phyloP scores from a whole-genome alignment of 2,888 invertebrate genomes.

The Mesorhabditis spiculigera region DNA sequence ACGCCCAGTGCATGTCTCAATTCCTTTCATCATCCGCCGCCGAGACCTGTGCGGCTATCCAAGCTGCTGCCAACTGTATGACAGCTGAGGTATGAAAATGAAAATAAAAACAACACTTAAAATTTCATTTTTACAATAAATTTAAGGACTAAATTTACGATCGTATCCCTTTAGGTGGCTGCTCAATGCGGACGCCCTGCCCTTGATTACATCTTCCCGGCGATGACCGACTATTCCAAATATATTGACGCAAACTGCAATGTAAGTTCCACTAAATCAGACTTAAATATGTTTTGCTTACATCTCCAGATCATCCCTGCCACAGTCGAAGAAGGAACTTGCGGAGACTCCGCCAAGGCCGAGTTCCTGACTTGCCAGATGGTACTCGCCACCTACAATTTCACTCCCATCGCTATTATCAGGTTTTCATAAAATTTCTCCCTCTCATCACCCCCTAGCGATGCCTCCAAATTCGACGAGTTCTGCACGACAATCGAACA shows the following conservation, averaged over 20 bases:
- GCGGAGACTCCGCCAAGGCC: constrained; percentile 43
- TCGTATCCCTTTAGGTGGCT: constrained; percentile 9
- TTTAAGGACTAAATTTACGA: too few relatives aligned
- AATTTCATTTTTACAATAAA: too few relatives aligned
- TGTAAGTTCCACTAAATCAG: constrained; percentile 11
- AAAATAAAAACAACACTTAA: background rate
- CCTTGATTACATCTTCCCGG: constrained; percentile 18
- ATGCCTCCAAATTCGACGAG: constrained; percentile 40
- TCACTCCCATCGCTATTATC: constrained; percentile 48
- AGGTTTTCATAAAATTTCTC: constrained; percentile 20
- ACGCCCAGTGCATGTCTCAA: constrained; percentile 21
- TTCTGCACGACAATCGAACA: constrained; percentile 41
- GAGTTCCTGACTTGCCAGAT: constrained; percentile 48
- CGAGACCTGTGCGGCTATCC: constrained; percentile 16
- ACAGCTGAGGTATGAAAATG: constrained; percentile 12
- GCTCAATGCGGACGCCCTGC: constrained; percentile 19
- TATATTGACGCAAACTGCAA: constrained; percentile 17
- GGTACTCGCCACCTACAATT: constrained; percentile 43
- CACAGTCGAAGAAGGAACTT: constrained; percentile 33
- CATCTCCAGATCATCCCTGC: constrained; percentile 8
- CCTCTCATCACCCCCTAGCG: constrained; percentile 21
- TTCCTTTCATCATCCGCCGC: constrained; percentile 18
- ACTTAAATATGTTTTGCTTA: background rate
- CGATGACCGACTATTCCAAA: constrained; percentile 21
- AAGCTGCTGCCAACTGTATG: constrained; percentile 20